Evolutionary conservation across 2,888 invertebrate genomes (phyloP).

Genomic region (Ephialtes manifestator): DNA sequence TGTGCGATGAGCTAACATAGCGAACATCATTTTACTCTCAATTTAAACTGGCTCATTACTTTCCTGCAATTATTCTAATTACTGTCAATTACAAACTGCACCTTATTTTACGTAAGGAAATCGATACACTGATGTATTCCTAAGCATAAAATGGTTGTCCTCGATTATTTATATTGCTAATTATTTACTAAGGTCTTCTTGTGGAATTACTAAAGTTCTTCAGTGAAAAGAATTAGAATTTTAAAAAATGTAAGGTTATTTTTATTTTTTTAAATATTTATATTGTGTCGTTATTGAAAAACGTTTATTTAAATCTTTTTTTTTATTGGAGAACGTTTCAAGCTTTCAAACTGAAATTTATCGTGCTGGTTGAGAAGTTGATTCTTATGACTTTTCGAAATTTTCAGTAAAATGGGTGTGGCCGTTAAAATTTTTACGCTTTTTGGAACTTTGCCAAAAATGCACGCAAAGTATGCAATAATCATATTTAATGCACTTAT

Average conservation of each 20-base stretch:
- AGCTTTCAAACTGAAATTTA: too few species aligned
- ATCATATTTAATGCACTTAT: too few species aligned
- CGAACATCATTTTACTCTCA: conserved; percentile 6
- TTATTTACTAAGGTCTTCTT: neutral
- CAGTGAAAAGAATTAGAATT: too few species aligned
- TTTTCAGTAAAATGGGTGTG: too few species aligned
- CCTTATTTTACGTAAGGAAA: neutral
- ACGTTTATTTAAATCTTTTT: too few species aligned
- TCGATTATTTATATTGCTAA: neutral
- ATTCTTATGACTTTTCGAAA: too few species aligned
- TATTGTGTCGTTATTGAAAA: too few species aligned
- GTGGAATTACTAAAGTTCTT: neutral
- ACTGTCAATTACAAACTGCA: neutral
- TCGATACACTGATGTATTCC: neutral
- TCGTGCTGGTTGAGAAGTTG: too few species aligned
- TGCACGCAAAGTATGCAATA: too few species aligned
- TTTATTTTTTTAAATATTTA: neutral
- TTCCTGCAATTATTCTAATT: conserved; percentile 1
- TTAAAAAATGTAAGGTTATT: neutral
- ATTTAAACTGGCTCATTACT: neutral
- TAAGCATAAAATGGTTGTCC: neutral
- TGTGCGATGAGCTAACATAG: neutral
- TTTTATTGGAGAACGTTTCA: too few species aligned
- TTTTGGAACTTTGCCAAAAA: too few species aligned
- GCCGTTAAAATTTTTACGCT: too few species aligned